These are phyloP conservation scores for Bombylius discolor DNA, from an alignment of 2,888 invertebrate species.

Conservation along the genomic window DNA sequence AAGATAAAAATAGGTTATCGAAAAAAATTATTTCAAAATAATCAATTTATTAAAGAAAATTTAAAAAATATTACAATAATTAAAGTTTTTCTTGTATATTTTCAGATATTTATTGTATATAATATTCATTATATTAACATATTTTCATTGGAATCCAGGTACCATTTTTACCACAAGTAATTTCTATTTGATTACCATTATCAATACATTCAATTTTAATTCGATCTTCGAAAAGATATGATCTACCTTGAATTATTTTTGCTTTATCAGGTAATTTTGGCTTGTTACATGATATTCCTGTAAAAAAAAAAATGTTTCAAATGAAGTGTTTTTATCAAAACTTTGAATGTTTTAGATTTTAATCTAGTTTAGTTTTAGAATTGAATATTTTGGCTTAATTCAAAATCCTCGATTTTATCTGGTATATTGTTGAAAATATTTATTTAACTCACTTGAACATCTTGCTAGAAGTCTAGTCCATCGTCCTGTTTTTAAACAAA, in stretches of 20 bases:
- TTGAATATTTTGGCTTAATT: no score
- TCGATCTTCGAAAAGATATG: conserved; percentile 39
- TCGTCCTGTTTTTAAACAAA: conserved; percentile 37
- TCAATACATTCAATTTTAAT: conserved; percentile 27
- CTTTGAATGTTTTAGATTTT: no score
- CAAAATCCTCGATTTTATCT: no score
- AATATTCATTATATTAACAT: conserved; percentile 6
- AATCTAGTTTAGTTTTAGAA: no score
- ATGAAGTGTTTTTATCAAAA: no score
- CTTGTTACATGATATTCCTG: conserved; percentile 41
- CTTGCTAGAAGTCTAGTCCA: conserved; percentile 41
- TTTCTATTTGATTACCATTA: conserved; percentile 8
- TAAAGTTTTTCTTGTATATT: no score
- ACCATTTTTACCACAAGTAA: conserved; percentile 29
- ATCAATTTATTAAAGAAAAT: no score
- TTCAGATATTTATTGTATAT: no score
- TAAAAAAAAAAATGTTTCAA: conserved; percentile 8
- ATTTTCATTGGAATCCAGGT: conserved; percentile 15
- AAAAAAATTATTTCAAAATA: no score
- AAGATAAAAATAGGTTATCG: no score
- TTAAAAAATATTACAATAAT: no score
- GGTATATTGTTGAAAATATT: no score
- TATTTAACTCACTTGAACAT: conserved; percentile 37
- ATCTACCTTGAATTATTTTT: conserved; percentile 34
- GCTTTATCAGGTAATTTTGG: conserved; percentile 35